These are phyloP conservation scores for Aurelia sp. DNA, from an alignment of 30 jellyfish, hydroid and myxozoan species.

Conservation along the genomic window DNA sequence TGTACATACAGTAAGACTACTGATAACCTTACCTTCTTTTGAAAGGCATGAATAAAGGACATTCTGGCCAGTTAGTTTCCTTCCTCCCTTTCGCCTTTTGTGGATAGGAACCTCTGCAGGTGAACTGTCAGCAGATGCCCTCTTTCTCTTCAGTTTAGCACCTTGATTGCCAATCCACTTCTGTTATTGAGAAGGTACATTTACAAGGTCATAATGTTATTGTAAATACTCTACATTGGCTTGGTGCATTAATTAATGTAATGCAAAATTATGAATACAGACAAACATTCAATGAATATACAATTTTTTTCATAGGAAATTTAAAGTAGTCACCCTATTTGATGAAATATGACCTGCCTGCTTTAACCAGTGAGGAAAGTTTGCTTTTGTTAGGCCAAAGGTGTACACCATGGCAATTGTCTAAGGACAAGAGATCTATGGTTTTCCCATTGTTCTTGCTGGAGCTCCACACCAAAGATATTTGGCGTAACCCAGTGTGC, in stretches of 20 bases:
- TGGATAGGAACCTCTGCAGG: not conserved
- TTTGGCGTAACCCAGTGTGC: no score
- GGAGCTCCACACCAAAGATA: no score
- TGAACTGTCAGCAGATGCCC: not conserved
- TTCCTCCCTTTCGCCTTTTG: constrained; percentile 33
- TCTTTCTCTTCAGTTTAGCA: constrained; percentile 3
- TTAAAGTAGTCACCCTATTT: no score
- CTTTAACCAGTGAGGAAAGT: no score
- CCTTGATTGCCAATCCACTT: constrained; percentile 17
- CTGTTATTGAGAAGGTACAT: constrained; percentile 7
- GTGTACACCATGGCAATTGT: no score
- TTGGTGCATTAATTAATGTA: not conserved
- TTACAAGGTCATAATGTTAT: not conserved
- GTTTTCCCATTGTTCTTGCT: no score
- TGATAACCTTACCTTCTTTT: constrained; percentile 17
- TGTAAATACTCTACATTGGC: not conserved
- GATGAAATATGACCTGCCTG: no score
- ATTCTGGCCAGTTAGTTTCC: constrained; percentile 34
- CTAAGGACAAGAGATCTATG: no score
- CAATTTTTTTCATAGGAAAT: not conserved
- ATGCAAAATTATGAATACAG: not conserved
- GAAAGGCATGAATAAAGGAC: constrained; percentile 6
- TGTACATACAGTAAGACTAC: not conserved
- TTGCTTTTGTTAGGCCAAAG: no score
- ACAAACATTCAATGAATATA: not conserved